Evolutionary conservation across 2,888 invertebrate species (phyloP).

Genomic region (Chrysina gloriosa): DNA sequence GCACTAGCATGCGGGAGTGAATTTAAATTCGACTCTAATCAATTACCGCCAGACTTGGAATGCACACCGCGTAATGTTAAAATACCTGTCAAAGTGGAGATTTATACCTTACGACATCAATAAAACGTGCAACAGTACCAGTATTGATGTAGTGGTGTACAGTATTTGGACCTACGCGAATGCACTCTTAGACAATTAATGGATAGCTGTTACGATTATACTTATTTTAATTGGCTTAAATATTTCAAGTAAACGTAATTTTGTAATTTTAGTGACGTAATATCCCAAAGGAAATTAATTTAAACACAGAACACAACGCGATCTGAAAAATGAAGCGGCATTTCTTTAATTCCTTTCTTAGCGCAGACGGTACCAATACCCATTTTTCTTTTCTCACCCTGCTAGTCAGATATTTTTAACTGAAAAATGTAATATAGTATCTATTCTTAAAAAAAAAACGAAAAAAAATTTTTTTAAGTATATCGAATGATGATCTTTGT

Average conservation of each 20-base stretch:
- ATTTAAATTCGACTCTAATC: slow-evolving; percentile 23
- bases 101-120: neutral
- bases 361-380: no score
- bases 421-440: no score
- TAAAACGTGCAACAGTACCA: neutral
- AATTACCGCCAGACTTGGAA: slow-evolving; percentile 20
- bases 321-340: neutral
- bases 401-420: no score
- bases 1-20: slow-evolving; percentile 8
- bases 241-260: neutral
- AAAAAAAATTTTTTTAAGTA: no score
- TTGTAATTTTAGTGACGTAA: neutral
- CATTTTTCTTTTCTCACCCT: no score
- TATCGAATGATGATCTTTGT: no score
- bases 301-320: neutral
- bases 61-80: slow-evolving; percentile 8
- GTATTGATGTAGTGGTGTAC: no score
- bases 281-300: neutral
- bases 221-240: neutral
- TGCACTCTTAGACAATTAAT: neutral
- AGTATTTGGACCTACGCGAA: neutral
- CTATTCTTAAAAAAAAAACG: no score
- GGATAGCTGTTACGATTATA: neutral
- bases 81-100: slow-evolving; percentile 3
- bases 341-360: no score